Evolutionary conservation across 35 echinoderm and acorn worm genomes (phyloP), one percentile per base, ranked within the genome.

Genomic region (Apostichopus parvimensis): DNA sequence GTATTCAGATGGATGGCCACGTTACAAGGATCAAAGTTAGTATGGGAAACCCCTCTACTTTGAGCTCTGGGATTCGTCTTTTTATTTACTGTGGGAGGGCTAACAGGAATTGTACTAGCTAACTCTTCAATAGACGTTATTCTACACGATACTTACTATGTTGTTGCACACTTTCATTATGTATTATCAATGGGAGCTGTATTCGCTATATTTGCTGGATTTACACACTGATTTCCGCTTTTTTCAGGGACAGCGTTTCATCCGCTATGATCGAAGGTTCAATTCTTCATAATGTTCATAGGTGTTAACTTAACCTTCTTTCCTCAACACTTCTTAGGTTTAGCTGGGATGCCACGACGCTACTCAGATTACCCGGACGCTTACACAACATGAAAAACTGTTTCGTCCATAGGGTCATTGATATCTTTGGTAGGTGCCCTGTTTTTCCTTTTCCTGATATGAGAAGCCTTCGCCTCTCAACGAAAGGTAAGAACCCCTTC

Each of bases 291-390:
- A 54, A 94, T 94, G 90, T 94, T 96, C 86, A 91, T 94, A 24
- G 95, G 95, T 21, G 95, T 94, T 17, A 96, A 96, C 60, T 17
- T 96, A 53, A 96, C 95, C 13, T 96, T 96, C 52, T 96, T 96
- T 53, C 95, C 95, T 0, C 95, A 94, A 92, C 95, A 96, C 53
- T 96, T 96, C 25, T 20, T 96, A 86, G 95, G 95, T 9, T 23
- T 94, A 78, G 90, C 93, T 8, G 95, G 95, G 8, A 96, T 96
- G 95, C 95, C 95, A 6, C 95, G 95, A 18, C 95, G 95, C 0
- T 60, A 60, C 11, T 60, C 58, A 9, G 58, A 60, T 60, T 60
- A 60, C 11, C 58, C 58, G 4, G 58, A 96, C 25, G 95, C 95
- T 12, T 96, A 92, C n/a, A 90, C 90, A n/a, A 75, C 87, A 10